Base-by-base conservation (phyloP, 1,140 invertebrate species). In the Drosophila trapezifrons region DNA sequence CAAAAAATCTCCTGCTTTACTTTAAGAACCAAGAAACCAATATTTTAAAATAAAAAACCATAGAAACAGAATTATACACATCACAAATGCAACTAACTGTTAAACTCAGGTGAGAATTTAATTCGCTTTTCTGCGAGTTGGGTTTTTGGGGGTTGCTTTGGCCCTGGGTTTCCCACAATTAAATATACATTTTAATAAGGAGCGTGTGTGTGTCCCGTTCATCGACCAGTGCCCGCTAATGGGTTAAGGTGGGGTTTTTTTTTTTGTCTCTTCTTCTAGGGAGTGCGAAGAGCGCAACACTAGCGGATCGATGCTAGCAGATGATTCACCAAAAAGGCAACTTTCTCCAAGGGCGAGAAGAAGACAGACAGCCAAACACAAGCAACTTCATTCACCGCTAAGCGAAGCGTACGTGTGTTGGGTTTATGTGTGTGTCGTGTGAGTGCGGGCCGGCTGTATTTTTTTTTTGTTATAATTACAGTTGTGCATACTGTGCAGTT, bases 311-410 rank as follows among this genome's bases (percentile, higher is more conserved):
- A 65, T 65, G 56, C 62, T 60, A 54, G 13, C 56, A 45, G 55
- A 78, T 83, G 80, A 82, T 75, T 82, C 80, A 82, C 54, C 45
- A 29, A 29, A 32, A 42, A 58, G 46, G 22, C 40, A 63, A 78
- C 80, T 83, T 83, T 83, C 80, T 66, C 80, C 64, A 71, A 70
- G 52, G 55, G 58, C 46, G 29, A 64, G 55, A 65, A 62, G 40
- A 65, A 64, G 35, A 32, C 40, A 46, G 15, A 52, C 27, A 40
- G 29, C 45, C 22, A 57, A 57, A 51, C 42, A 67, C 32, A 63
- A 83, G 46, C 35, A 76, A 62, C 51, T 83, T 70, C 70, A 83
- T 75, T 82, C 80, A 83, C 56, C 55, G 57, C 37, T 52, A 52
- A 52, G 17, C 29, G 29, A 51, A 46, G 57, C 32, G 42, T 60